Evolutionary conservation across 1,140 invertebrate species (phyloP).

Genomic region (Gerris buenoi): DNA sequence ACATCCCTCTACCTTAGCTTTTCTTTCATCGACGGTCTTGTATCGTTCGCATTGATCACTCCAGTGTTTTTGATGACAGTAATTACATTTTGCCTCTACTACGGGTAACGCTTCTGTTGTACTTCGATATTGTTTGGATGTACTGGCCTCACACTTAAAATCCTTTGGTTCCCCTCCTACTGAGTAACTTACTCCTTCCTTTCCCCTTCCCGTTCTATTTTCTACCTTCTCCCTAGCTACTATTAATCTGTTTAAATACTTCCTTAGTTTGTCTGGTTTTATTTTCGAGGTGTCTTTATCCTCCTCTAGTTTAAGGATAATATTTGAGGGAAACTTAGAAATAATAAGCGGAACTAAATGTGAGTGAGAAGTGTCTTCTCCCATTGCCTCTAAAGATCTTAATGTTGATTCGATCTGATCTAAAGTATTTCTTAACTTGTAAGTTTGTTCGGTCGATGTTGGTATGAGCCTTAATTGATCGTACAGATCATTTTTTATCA

Average conservation of each 20-base stretch:
- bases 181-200: background rate
- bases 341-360: background rate
- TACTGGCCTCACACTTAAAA: background rate
- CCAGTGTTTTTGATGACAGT: background rate
- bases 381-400: background rate
- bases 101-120: no score
- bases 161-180: background rate
- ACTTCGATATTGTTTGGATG: background rate
- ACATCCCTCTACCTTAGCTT: background rate
- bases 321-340: background rate
- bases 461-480: background rate
- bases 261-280: background rate
- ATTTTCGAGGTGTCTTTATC: background rate
- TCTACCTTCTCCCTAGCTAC: background rate
- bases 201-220: background rate
- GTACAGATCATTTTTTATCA: background rate
- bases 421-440: background rate
- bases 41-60: background rate
- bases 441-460: background rate
- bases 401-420: background rate
- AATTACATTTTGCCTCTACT: background rate
- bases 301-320: background rate
- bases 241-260: background rate
- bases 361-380: background rate
- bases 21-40: background rate